phyloP scores from a whole-genome alignment of 2,888 invertebrate species.

The Harpagoxenus sublaevis region DNA sequence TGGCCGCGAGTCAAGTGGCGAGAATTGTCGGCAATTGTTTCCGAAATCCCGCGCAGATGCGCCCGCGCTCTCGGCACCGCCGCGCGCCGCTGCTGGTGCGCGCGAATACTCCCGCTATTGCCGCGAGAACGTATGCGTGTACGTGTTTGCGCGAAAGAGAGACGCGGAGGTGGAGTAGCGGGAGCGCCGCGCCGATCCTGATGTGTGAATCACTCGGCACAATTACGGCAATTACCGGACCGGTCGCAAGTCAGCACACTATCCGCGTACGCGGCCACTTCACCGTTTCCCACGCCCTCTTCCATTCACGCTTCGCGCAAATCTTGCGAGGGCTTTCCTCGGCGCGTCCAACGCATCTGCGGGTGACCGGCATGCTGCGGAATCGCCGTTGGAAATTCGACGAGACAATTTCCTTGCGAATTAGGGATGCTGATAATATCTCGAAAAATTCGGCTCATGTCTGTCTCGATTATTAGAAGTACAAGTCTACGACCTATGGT shows the following conservation, averaged over 20 bases:
- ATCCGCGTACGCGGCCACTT: conserved; percentile 80
- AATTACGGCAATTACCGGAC: conserved; percentile 85
- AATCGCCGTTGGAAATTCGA: neutral
- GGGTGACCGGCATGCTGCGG: conserved; percentile 57
- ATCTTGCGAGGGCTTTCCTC: conserved; percentile 78
- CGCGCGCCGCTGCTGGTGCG: conserved; percentile 38
- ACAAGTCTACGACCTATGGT: neutral
- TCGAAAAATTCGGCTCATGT: neutral
- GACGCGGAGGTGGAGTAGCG: conserved; percentile 58
- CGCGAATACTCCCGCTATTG: conserved; percentile 68
- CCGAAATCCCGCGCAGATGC: conserved; percentile 86
- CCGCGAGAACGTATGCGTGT: conserved; percentile 28
- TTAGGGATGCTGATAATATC: no score
- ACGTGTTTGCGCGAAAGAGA: conserved; percentile 58
- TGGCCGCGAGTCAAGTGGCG: conserved; percentile 86
- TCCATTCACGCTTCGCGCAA: conserved; percentile 85
- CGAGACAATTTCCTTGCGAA: neutral
- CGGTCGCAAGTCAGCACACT: conserved; percentile 81
- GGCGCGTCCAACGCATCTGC: conserved; percentile 61
- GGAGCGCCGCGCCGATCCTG: conserved; percentile 78
- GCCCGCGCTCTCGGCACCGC: conserved; percentile 74
- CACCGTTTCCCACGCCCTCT: conserved; percentile 86
- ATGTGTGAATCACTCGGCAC: conserved; percentile 86
- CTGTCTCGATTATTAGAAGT: neutral
- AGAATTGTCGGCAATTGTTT: conserved; percentile 87